Evolutionary conservation across 2,888 invertebrate genomes (phyloP).

Genomic region (Elmis aenea): DNA sequence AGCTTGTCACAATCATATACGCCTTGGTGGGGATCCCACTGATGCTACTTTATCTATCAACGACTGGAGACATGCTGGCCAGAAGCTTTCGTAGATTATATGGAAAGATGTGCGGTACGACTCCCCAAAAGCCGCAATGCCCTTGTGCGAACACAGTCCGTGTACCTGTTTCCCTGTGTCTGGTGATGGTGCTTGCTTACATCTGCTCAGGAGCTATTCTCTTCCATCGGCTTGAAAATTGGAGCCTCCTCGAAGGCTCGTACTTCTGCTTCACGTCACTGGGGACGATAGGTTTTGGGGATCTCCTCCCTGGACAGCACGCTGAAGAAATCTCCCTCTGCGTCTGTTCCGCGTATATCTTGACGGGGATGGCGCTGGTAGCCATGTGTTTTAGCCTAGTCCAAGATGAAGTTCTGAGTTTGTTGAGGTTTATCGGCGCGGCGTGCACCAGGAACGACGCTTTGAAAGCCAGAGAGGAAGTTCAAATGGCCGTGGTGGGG

Average conservation of each 20-base stretch:
- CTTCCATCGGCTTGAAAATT: slow-evolving; percentile 86
- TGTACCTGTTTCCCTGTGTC: slow-evolving; percentile 83
- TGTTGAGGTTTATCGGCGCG: slow-evolving; percentile 50
- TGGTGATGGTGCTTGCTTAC: slow-evolving; percentile 80
- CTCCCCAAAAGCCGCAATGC: slow-evolving; percentile 36
- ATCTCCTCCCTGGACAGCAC: slow-evolving; percentile 64
- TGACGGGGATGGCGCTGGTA: slow-evolving; percentile 79
- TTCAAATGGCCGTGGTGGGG: slow-evolving; percentile 42
- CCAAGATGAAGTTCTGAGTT: slow-evolving; percentile 66
- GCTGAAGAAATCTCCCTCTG: slow-evolving; percentile 64
- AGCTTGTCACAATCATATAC: slow-evolving; percentile 76
- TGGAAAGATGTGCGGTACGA: slow-evolving; percentile 51
- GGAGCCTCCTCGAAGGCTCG: slow-evolving; percentile 84
- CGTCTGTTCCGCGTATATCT: slow-evolving; percentile 74
- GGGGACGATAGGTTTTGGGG: slow-evolving; percentile 59
- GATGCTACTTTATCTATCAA: slow-evolving; percentile 81
- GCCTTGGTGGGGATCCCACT: slow-evolving; percentile 83
- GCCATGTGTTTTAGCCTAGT: slow-evolving; percentile 85
- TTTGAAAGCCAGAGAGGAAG: slow-evolving; percentile 40
- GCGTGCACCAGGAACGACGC: slow-evolving; percentile 22
- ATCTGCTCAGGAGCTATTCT: slow-evolving; percentile 84
- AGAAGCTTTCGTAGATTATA: slow-evolving; percentile 69
- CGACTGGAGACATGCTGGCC: slow-evolving; percentile 81
- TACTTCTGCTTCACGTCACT: slow-evolving; percentile 72
- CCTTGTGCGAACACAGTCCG: slow-evolving; percentile 58